Conservation (phyloP, 1,140 invertebrate genomes). For the Drosophila sproati region DNA sequence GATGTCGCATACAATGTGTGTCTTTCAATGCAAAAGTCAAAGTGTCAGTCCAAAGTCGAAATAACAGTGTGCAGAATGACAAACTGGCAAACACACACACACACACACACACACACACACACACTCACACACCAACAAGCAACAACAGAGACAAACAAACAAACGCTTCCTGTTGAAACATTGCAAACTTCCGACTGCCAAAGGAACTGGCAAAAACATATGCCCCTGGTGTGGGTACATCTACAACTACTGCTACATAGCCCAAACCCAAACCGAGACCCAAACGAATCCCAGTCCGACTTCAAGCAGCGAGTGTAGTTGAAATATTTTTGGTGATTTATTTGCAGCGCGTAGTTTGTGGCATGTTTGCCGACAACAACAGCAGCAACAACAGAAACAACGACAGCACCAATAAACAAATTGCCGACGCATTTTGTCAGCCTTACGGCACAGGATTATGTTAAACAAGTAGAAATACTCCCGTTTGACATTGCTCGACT, state of each 20-base stretch:
- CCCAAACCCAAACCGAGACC: conserved; percentile 12
- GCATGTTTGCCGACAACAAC: conserved; percentile 76
- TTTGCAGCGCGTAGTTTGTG: conserved; percentile 80
- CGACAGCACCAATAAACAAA: conserved; percentile 77
- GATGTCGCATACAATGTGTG: conserved; percentile 68
- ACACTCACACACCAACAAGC: conserved; percentile 26
- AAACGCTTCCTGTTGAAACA: conserved; percentile 79
- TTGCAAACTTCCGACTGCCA: conserved; percentile 79
- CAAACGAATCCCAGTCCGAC: not conserved
- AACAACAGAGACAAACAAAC: conserved; percentile 65
- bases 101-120: conserved; percentile 52
- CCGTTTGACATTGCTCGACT: not conserved
- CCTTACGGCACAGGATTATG: conserved; percentile 74
- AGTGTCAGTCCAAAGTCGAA: conserved; percentile 77
- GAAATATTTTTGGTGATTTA: conserved; percentile 83
- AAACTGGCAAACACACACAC: conserved; percentile 51
- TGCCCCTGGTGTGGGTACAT: conserved; percentile 66
- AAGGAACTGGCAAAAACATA: conserved; percentile 65
- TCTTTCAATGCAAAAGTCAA: conserved; percentile 76
- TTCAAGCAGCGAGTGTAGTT: conserved; percentile 70
- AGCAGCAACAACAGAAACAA: conserved; percentile 41
- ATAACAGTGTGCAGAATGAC: conserved; percentile 63
- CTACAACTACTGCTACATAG: not conserved
- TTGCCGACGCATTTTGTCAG: conserved; percentile 81
- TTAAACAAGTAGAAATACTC: conserved; percentile 60